phyloP scores from a whole-genome alignment of 2,113 vertebrate genomes.

The Myotis davidii region DNA sequence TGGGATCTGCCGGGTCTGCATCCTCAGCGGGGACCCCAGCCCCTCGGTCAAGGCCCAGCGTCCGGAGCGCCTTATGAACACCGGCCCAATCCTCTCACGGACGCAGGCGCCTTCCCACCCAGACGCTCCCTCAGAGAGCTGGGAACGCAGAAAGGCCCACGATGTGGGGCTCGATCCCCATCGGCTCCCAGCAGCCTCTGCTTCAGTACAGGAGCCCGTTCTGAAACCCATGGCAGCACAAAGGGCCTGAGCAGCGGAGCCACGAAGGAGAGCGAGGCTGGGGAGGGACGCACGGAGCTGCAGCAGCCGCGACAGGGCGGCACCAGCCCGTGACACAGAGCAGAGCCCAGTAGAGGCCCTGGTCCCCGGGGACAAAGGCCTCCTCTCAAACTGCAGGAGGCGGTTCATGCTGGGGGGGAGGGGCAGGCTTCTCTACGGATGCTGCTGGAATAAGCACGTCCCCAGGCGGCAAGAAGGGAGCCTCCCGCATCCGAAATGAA shows the following conservation, averaged over 20 bases:
- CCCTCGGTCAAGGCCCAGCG: neutral
- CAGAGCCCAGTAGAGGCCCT: neutral
- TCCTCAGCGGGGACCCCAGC: neutral
- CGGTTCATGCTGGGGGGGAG: neutral
- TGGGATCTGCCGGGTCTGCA: neutral
- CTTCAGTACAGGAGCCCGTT: neutral
- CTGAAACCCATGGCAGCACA: neutral
- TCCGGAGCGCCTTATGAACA: neutral
- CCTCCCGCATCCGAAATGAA: neutral
- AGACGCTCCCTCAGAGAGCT: accelerated
- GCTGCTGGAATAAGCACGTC: neutral
- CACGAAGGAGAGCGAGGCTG: neutral
- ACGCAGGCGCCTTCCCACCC: neutral
- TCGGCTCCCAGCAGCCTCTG: constrained; percentile 15
- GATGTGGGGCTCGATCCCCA: neutral
- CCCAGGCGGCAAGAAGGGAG: neutral
- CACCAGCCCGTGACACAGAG: neutral
- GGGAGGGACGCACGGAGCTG: neutral
- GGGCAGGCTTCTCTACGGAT: neutral
- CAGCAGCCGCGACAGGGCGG: neutral
- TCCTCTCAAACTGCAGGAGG: neutral
- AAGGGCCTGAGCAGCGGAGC: neutral
- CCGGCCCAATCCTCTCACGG: neutral
- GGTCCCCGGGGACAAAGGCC: neutral
- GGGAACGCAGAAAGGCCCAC: neutral